Base-by-base conservation (phyloP, 2,888 invertebrate species). In the Meteorus cinctellus region DNA sequence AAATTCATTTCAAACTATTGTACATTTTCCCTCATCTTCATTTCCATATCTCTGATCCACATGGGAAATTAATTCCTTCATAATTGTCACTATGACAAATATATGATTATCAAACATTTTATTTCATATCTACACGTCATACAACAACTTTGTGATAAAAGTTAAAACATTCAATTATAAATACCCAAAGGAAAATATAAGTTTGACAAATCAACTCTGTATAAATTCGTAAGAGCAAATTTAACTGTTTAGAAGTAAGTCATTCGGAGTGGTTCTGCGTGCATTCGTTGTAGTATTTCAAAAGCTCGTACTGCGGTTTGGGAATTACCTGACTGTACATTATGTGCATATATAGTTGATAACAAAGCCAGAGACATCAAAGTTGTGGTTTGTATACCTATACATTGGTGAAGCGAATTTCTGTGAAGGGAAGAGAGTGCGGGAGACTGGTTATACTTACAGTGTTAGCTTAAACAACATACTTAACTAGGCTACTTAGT, bases 381-480 rank as follows among this genome's bases (percentile, higher is more conserved):
- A 41, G 41, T 41, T 41, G 41, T 41, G 41, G 41, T 41, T 8
- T 5, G 8, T 41, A 41, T 41, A 41, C 6, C 41, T 41, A 48
- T 48, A 55, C 19, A n/a, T 19, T n/a, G n/a, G 55, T 19, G 41
- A 41, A 55, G 6, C 8, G 2, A 55, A 55, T 29, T 72, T 19
- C 24, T 31, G 29, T 19, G 34, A 69, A 34, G 55, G n/a, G 34
- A 51, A 34, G 24, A 70, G 86, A 86, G 86, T 86, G 86, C 87
- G 77, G 79, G 84, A 81, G 84, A 85, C 87, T 85, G 84, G 87
- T 87, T 88, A 86, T 87, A 88, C 86, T 83, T 87, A 84, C 87
- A 83, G 82, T 88, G 89, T 89, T 89, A 84, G 88, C 86, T 89
- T 84, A 88, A 88, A 89, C 88, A 89, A 89, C 89, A 89, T 88